phyloP scores from a whole-genome alignment of 2,113 vertebrate genomes.

The Meriones unguiculatus region DNA sequence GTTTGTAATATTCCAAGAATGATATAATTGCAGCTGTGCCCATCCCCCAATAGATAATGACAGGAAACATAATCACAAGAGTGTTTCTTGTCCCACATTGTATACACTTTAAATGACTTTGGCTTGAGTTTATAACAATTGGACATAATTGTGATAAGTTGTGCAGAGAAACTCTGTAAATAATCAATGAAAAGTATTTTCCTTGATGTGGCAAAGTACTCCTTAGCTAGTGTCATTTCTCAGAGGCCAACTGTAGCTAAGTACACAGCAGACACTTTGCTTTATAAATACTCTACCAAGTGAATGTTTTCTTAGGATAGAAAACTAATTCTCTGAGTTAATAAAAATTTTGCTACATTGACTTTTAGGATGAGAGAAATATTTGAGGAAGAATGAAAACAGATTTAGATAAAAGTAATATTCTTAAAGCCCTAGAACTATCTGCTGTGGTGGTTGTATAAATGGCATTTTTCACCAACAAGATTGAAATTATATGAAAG shows the following conservation, averaged over 20 bases:
- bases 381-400: conserved; percentile 50
- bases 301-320: background rate
- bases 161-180: background rate
- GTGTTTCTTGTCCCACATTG: background rate
- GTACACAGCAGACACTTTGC: too few relatives aligned
- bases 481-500: conserved; percentile 1
- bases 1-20: background rate
- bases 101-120: conserved; percentile 1
- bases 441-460: background rate
- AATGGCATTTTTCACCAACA: background rate
- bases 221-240: background rate
- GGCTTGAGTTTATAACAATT: conserved; percentile 38
- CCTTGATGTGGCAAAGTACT: background rate
- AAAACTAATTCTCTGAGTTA: background rate
- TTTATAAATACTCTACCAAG: background rate
- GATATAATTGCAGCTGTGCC: background rate
- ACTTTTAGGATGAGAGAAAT: conserved; percentile 3
- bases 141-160: background rate
- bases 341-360: background rate
- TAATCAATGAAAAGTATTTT: background rate
- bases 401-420: background rate
- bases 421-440: background rate
- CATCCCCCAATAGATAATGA: background rate
- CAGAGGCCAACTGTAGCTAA: background rate
- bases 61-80: background rate